Base-by-base conservation (phyloP, 1,140 invertebrate species). In the Phocides pigmalion region DNA sequence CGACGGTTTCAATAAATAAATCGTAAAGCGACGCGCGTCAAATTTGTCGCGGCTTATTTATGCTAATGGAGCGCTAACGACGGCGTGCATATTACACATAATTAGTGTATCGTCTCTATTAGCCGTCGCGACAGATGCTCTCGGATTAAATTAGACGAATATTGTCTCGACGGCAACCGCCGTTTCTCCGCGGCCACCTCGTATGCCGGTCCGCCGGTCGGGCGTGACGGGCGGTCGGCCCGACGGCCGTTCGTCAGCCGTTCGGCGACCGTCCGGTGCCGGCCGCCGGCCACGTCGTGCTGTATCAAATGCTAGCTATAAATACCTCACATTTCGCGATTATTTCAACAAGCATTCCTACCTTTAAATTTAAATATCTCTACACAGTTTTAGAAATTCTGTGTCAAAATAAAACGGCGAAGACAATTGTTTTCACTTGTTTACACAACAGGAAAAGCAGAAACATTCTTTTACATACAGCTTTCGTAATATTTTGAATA, bases 1-100 rank as follows among this genome's bases (percentile, higher is more conserved):
- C 17, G 17, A 1, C 53, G 53, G 17, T 19, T 42, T 9, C 11
- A 66, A 70, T 70, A 70, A 70, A 66, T 70, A 70, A 61, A 66
- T 64, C 51, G 59, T 63, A 50, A 67, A 61, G 44, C 28, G 62
- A 49, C 50, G 59, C 54, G 65, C 54, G 46, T 56, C 51, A 39
- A 64, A 70, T 70, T 70, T 67, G 68, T 70, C 68, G 54, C 61
- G 51, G 44, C 61, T 70, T 70, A 70, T 70, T 71, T 71, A 71
- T 71, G 64, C 61, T 71, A 71, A 82, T 80, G 77, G 77, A 78
- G 59, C 64, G 77, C 78, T 79, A 79, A 81, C 68, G 79, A 63
- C 67, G 65, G 42, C 70, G 61, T 70, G 66, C 66, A 78, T 78
- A 76, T 81, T 71, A 74, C 62, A 76, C 53, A 42, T 56, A 41